phyloP scores from a whole-genome alignment of 2,888 invertebrate genomes.

The Fabriciana adippe region DNA sequence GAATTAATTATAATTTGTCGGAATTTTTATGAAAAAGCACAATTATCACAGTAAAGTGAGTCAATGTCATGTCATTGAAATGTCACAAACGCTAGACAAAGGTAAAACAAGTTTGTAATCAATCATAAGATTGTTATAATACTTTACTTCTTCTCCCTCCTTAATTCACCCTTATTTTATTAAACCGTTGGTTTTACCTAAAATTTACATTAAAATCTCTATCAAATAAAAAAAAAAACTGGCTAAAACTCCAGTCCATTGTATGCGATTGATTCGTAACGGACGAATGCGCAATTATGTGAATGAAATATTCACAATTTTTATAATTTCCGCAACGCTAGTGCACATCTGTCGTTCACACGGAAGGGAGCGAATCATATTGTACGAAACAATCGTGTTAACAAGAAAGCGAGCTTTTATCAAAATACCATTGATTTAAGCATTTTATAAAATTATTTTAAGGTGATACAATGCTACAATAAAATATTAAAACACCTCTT shows the following conservation, averaged over 20 bases:
- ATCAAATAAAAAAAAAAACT: conserved; percentile 73
- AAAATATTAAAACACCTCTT: conserved; percentile 22
- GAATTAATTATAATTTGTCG: conserved; percentile 26
- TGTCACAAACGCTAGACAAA: conserved; percentile 58
- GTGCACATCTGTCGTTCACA: conserved; percentile 78
- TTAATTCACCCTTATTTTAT: conserved; percentile 70
- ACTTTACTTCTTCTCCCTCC: conserved; percentile 47
- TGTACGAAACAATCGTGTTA: conserved; percentile 45
- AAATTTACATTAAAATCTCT: conserved; percentile 79
- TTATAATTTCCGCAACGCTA: conserved; percentile 68
- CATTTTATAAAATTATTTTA: conserved; percentile 5
- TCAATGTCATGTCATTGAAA: conserved; percentile 50
- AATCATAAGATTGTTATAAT: conserved; percentile 78
- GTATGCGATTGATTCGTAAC: conserved; percentile 81
- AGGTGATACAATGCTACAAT: conserved; percentile 11
- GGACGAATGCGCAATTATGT: conserved; percentile 77
- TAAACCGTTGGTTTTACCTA: conserved; percentile 72
- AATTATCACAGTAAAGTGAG: conserved; percentile 54
- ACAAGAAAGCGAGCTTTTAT: conserved; percentile 28
- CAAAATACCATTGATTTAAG: conserved; percentile 3
- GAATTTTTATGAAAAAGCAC: conserved; percentile 46
- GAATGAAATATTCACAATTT: conserved; percentile 81
- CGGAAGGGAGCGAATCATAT: conserved; percentile 63
- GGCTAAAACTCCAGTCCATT: conserved; percentile 74
- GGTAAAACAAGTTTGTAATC: conserved; percentile 77